Percentiles rank a stretch among this genome's conserved stretches.
These are phyloP conservation scores for Acrobeloides nanus DNA, from an alignment of 2,888 invertebrate genomes.

Conservation along the genomic window DNA sequence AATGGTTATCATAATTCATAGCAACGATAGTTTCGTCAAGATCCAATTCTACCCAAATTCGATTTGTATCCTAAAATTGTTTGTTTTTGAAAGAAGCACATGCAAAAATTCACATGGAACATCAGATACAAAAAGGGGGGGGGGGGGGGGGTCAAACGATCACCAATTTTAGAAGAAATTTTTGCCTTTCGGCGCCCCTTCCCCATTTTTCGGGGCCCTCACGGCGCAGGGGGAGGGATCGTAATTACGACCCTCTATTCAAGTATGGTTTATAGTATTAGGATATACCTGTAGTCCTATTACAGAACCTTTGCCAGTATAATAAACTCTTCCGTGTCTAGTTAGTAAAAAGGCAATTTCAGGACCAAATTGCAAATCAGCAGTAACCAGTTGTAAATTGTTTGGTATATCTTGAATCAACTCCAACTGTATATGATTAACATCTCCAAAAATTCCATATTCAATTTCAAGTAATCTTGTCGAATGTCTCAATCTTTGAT, in stretches of 20 bases:
- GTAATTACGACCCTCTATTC: no score
- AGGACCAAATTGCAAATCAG: constrained; percentile 79
- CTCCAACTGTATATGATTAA: constrained; percentile 23
- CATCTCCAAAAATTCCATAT: constrained; percentile 38
- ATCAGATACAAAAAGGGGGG: no score
- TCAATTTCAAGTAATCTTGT: constrained; percentile 24
- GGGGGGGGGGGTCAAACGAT: no score
- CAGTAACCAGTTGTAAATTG: constrained; percentile 54
- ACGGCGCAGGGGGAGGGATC: no score
- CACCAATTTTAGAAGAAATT: no score
- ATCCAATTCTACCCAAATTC: constrained; percentile 40
- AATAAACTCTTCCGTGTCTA: constrained; percentile 82
- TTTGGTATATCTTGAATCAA: constrained; percentile 33
- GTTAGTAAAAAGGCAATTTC: constrained; percentile 86
- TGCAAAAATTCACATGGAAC: no score
- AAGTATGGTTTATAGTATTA: no score
- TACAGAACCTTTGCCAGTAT: constrained; percentile 75
- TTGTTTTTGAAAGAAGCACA: no score
- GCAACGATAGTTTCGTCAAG: constrained; percentile 44
- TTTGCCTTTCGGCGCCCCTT: no score
- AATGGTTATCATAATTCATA: constrained; percentile 34
- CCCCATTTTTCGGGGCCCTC: no score
- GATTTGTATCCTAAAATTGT: constrained; percentile 29
- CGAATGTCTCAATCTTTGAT: constrained; percentile 16
- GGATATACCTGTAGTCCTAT: no score